Conservation (phyloP, 2,113 vertebrate species). For the Hiodon alosoides region DNA sequence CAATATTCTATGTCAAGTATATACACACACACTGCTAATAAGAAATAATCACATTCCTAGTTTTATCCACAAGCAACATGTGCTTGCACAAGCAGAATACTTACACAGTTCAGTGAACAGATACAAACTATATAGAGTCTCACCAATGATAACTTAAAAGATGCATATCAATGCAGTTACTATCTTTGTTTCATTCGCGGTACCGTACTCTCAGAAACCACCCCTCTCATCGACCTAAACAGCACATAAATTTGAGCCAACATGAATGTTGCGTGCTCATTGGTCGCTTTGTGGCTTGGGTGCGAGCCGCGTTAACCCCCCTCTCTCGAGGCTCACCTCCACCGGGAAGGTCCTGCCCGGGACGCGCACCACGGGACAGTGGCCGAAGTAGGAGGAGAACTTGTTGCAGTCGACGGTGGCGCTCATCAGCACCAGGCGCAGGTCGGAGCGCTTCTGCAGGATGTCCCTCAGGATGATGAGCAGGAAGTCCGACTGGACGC, state of each 20-base stretch:
- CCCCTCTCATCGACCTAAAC: too few species aligned
- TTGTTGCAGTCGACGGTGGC: conserved; percentile 92
- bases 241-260: too few species aligned
- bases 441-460: conserved; percentile 81
- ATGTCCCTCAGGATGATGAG: conserved; percentile 85
- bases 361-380: conserved; percentile 87
- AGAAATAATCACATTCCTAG: too few species aligned
- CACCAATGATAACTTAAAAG: not conserved
- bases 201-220: not conserved
- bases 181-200: too few species aligned
- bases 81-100: not conserved
- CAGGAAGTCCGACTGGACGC: conserved; percentile 94
- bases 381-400: conserved; percentile 89
- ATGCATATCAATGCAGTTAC: not conserved
- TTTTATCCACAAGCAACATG: not conserved
- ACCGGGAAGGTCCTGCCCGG: conserved; percentile 91
- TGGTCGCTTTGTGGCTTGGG: too few species aligned
- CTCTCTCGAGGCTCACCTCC: conserved; percentile 61
- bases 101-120: not conserved
- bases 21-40: too few species aligned
- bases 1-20: too few species aligned
- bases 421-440: conserved; percentile 91
- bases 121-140: not conserved
- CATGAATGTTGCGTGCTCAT: too few species aligned
- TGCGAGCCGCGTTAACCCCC: too few species aligned